These are phyloP conservation scores for Drosophila obscura DNA, from an alignment of 1,140 invertebrate genomes.

Conservation along the genomic window DNA sequence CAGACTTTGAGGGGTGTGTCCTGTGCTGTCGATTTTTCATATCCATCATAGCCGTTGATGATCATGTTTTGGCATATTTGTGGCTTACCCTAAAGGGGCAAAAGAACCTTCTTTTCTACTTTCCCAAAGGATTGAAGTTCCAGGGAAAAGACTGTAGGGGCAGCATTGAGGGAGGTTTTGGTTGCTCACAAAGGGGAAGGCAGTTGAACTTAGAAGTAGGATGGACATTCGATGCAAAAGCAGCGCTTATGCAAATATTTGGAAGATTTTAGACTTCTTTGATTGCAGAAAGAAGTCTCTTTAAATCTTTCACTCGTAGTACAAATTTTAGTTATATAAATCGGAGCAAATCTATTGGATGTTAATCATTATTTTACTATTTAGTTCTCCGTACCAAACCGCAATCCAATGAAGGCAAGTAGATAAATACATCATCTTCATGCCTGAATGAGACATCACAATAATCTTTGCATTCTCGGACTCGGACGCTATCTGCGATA, in stretches of 20 bases:
- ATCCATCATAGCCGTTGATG: constrained; percentile 39
- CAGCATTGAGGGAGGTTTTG: background rate
- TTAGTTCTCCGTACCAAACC: background rate
- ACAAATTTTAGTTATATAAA: too few relatives aligned
- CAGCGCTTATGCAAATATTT: background rate
- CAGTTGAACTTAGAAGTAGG: background rate
- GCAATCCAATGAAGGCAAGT: constrained; percentile 4
- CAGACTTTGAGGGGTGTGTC: constrained; percentile 30
- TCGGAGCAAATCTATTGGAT: too few relatives aligned
- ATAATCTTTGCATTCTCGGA: constrained; percentile 17
- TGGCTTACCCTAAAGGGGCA: constrained; percentile 51
- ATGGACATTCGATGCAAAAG: background rate
- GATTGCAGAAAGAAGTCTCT: too few relatives aligned
- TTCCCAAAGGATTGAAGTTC: constrained; percentile 14
- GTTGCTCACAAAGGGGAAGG: background rate
- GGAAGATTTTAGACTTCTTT: too few relatives aligned
- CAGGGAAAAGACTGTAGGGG: constrained; percentile 11
- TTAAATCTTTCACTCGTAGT: too few relatives aligned
- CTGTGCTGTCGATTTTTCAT: constrained; percentile 35
- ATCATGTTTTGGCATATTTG: constrained; percentile 80
- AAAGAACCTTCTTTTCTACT: background rate
- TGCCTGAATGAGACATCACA: constrained; percentile 19
- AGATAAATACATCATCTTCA: constrained; percentile 11
- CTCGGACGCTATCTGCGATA: constrained; percentile 18
- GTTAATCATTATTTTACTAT: too few relatives aligned